Evolutionary conservation across 2,113 vertebrate genomes (phyloP).

Genomic region (Mesitornis unicolor): DNA sequence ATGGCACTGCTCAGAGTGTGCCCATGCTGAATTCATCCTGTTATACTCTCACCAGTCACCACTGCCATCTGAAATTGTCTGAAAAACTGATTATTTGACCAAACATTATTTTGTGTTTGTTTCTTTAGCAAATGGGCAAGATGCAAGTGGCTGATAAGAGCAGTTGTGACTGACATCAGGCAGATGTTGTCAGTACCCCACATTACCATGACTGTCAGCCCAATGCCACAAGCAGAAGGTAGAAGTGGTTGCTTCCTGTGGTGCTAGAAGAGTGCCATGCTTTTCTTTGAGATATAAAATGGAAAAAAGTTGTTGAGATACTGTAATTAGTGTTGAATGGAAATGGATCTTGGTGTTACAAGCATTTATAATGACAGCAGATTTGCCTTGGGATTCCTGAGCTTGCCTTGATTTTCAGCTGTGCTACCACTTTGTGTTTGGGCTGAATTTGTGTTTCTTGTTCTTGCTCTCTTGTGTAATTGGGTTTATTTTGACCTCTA

Average conservation of each 20-base stretch:
- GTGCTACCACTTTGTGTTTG: fast-evolving
- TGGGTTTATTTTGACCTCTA: background rate
- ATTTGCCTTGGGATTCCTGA: background rate
- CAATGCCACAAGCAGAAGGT: background rate
- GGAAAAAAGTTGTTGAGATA: background rate
- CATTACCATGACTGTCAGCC: background rate
- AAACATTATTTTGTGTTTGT: background rate
- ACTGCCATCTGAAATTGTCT: background rate
- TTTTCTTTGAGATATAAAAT: background rate
- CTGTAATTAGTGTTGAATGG: background rate
- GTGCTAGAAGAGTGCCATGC: background rate
- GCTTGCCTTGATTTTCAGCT: background rate
- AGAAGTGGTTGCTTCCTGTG: fast-evolving
- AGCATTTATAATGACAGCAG: background rate
- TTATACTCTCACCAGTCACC: background rate
- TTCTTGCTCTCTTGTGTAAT: background rate
- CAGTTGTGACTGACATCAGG: background rate
- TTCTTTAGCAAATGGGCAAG: background rate
- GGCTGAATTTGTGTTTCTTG: fast-evolving
- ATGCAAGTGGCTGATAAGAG: background rate
- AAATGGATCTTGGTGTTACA: background rate
- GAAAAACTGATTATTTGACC: background rate
- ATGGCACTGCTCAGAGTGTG: fast-evolving
- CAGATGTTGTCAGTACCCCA: background rate
- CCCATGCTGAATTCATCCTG: background rate